Evolutionary conservation across 1,140 invertebrate species (phyloP).

Genomic region (Armadillidium nasatum): DNA sequence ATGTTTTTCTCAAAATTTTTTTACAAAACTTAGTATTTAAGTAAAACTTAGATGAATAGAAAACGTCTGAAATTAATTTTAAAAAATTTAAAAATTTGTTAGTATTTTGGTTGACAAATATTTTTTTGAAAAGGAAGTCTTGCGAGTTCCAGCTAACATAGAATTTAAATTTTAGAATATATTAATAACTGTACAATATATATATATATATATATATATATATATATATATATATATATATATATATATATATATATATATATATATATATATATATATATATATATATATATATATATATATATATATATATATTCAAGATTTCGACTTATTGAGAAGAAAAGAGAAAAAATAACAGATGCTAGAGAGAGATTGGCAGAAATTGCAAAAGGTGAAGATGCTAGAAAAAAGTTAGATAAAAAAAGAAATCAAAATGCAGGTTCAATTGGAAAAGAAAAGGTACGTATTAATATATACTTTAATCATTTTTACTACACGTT

Average conservation of each 20-base stretch:
- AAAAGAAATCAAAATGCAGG: neutral
- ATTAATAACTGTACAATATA: neutral
- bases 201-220: slow-evolving; percentile 22
- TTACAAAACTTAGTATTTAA: no score
- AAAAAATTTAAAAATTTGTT: no score
- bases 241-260: slow-evolving; percentile 23
- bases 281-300: slow-evolving; percentile 18
- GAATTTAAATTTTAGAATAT: neutral
- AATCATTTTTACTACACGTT: no score
- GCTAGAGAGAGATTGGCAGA: neutral
- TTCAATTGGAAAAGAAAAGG: no score
- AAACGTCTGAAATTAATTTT: no score
- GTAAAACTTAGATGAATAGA: no score
- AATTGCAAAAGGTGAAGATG: neutral
- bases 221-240: slow-evolving; percentile 20
- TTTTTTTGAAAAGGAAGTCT: no score
- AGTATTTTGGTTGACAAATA: no score
- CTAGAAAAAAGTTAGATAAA: neutral
- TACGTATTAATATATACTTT: no score
- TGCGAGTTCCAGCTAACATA: no score
- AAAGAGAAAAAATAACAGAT: neutral
- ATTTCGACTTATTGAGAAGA: neutral
- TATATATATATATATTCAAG: slow-evolving; percentile 9
- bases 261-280: neutral
- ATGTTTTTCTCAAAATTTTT: no score